phyloP scores from a whole-genome alignment of 2,797 vertebrate species.

The Epinephelus coioides region DNA sequence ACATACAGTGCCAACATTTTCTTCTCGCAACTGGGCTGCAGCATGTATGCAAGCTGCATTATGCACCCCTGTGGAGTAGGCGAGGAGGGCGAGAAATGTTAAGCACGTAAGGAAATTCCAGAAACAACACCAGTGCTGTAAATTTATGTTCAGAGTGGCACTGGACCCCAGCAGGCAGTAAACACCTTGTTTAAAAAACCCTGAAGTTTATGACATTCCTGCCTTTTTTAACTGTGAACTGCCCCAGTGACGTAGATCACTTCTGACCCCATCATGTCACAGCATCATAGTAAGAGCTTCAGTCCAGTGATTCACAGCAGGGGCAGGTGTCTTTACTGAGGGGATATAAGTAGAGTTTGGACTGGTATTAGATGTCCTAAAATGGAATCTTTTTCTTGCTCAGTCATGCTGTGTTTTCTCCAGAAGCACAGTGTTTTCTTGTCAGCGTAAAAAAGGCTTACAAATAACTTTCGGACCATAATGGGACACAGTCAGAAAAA shows the following conservation, averaged over 20 bases:
- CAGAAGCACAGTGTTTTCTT: not conserved
- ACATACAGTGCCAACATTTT: no score
- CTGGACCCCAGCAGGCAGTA: conserved; percentile 30
- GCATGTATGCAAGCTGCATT: not conserved
- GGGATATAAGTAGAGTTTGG: not conserved
- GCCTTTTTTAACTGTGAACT: conserved; percentile 43
- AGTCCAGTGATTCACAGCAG: conserved; percentile 9
- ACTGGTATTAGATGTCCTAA: not conserved
- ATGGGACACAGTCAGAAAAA: not conserved
- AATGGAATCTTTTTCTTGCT: not conserved
- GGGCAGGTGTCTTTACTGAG: not conserved
- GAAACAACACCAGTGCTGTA: conserved; percentile 53
- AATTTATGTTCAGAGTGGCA: conserved; percentile 30
- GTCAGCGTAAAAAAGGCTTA: not conserved
- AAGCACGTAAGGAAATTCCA: conserved; percentile 52
- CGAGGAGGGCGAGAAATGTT: not conserved
- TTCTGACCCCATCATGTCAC: conserved; percentile 19
- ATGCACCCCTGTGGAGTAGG: not conserved
- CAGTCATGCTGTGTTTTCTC: not conserved
- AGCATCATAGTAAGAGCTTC: not conserved
- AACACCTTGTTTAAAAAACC: conserved; percentile 19
- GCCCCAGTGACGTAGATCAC: conserved; percentile 31
- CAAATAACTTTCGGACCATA: not conserved
- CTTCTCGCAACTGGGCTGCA: no score
- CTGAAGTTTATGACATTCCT: conserved; percentile 45